Evolutionary conservation across 2,888 invertebrate species (phyloP).

Genomic region (Erpobdella octoculata): DNA sequence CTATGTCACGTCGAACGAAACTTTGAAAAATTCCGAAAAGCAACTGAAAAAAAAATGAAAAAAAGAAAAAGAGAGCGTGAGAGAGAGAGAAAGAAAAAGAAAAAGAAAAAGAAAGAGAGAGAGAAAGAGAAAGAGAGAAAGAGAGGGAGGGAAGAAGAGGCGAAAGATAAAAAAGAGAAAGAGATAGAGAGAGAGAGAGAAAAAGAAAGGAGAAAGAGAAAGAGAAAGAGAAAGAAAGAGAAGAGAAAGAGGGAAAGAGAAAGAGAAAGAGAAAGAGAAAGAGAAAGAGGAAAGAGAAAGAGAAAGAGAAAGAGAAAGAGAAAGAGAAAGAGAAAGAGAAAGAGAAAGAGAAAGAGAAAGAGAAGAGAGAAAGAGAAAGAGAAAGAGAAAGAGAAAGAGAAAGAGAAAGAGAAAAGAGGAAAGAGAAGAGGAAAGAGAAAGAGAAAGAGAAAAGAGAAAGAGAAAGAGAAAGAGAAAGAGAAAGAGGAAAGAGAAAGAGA

Average conservation of each 20-base stretch:
- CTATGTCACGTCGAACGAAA: too few species aligned
- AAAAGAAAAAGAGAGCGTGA: too few species aligned
- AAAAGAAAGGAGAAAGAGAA: neutral
- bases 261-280: too few species aligned
- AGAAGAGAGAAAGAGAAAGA: constrained; percentile 4
- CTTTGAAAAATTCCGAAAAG: too few species aligned
- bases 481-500: neutral
- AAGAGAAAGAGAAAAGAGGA: neutral
- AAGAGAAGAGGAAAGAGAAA: neutral
- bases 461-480: neutral
- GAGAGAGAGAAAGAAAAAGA: neutral
- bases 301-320: neutral
- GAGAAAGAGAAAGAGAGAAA: neutral
- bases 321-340: neutral
- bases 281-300: too few species aligned
- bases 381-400: neutral
- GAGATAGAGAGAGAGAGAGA: too few species aligned
- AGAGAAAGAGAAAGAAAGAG: neutral
- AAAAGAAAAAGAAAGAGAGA: neutral
- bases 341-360: neutral
- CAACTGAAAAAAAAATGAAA: too few species aligned
- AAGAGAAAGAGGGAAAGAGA: neutral
- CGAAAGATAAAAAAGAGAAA: too few species aligned
- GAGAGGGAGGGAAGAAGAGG: neutral
- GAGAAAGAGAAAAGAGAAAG: neutral